phyloP scores from a whole-genome alignment of 2,797 vertebrate species.

The Prionace glauca region DNA sequence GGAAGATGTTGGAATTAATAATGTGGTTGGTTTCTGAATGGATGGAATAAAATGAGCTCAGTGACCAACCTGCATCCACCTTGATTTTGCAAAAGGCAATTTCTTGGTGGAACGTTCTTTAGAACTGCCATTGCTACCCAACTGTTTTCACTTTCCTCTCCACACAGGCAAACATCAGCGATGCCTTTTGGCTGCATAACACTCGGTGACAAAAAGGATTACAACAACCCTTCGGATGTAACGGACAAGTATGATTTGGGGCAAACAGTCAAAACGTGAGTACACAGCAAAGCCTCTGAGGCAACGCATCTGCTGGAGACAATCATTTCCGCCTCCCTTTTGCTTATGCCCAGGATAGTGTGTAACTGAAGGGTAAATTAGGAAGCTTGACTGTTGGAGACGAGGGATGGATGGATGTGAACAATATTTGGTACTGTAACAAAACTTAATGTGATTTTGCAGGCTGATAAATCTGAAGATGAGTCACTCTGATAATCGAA shows the following conservation, averaged over 20 bases:
- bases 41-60: neutral
- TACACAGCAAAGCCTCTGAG: slow-evolving; percentile 43
- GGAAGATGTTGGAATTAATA: neutral
- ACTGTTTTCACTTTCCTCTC: neutral
- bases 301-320: neutral
- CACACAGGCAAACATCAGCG: slow-evolving; percentile 50
- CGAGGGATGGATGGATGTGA: neutral
- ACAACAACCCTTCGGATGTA: slow-evolving; percentile 90
- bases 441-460: neutral
- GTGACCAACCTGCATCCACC: no score
- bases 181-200: slow-evolving; percentile 98
- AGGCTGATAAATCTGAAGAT: neutral
- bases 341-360: no score
- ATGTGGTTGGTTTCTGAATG: neutral
- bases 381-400: neutral
- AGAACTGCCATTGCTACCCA: neutral
- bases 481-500: neutral
- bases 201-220: slow-evolving; percentile 96
- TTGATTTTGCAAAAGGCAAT: neutral
- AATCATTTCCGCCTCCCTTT: neutral
- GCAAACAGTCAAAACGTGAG: slow-evolving; percentile 97
- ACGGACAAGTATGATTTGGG: slow-evolving; percentile 98
- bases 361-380: neutral
- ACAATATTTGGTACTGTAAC: neutral
- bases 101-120: neutral